Percentiles rank a stretch among this genome's conserved stretches.
phyloP scores from a whole-genome alignment of 1,140 invertebrate species.

The Trichogramma pretiosum region DNA sequence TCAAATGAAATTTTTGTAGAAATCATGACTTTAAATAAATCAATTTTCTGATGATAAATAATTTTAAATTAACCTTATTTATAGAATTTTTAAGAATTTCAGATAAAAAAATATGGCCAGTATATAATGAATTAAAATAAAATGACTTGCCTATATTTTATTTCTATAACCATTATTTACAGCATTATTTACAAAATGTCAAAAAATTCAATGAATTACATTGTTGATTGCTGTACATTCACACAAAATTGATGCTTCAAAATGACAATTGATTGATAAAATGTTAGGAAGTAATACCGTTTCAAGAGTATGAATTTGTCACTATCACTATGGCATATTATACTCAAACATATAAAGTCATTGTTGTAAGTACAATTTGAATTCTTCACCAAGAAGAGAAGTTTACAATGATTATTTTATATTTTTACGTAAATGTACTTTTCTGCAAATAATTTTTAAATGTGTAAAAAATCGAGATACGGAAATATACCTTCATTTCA shows the following conservation, averaged over 20 bases:
- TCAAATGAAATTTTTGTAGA: too few relatives aligned
- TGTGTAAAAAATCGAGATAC: not conserved
- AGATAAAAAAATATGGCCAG: not conserved
- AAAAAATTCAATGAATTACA: constrained; percentile 14
- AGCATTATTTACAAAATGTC: constrained; percentile 19
- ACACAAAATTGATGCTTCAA: constrained; percentile 9
- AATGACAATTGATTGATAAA: too few relatives aligned
- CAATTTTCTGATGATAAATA: constrained; percentile 11
- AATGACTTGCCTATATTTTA: constrained; percentile 15
- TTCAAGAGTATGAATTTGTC: constrained; percentile 8
- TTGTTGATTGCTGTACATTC: constrained; percentile 13
- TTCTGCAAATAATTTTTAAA: not conserved
- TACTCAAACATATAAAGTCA: constrained; percentile 11
- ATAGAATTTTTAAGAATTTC: constrained; percentile 3
- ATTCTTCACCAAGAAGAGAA: constrained; percentile 5
- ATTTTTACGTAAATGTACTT: too few relatives aligned
- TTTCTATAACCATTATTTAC: constrained; percentile 18
- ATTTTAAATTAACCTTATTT: constrained; percentile 4
- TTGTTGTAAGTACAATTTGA: constrained; percentile 9
- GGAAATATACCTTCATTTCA: not conserved
- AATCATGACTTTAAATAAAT: too few relatives aligned
- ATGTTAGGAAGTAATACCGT: too few relatives aligned
- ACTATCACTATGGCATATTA: constrained; percentile 7
- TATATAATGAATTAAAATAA: not conserved
- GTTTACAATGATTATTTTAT: constrained; percentile 3